A percentile compares a stretch with the other conserved stretches of the same genome.
These are phyloP conservation scores for Conomelus anceps DNA, from an alignment of 2,888 invertebrate species.

Conservation along the genomic window DNA sequence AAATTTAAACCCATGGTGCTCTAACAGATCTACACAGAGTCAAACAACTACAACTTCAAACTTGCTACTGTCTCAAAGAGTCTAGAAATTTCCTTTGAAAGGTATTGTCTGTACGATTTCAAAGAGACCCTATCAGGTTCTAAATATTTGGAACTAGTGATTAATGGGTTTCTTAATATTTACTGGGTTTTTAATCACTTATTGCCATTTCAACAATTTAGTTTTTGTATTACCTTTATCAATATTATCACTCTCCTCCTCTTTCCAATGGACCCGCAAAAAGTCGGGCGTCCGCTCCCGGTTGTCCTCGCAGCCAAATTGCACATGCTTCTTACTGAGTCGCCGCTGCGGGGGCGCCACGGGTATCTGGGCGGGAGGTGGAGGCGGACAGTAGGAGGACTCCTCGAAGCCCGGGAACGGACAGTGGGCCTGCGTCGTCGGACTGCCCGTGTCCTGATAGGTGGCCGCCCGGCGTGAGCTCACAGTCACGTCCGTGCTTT, in stretches of 20 bases:
- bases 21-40: too few species aligned
- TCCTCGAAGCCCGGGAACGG: constrained; percentile 30
- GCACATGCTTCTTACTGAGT: constrained; percentile 56
- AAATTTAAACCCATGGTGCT: too few species aligned
- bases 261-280: constrained; percentile 12
- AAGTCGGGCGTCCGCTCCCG: constrained; percentile 43
- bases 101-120: too few species aligned
- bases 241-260: background rate
- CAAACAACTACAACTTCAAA: too few species aligned
- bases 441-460: constrained; percentile 48
- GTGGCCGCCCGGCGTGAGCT: constrained; percentile 44
- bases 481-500: constrained; percentile 40
- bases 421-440: constrained; percentile 47
- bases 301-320: constrained; percentile 56
- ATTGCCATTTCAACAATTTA: too few species aligned
- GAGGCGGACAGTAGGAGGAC: background rate
- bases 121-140: too few species aligned
- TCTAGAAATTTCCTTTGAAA: too few species aligned
- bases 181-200: too few species aligned
- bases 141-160: too few species aligned
- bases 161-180: too few species aligned
- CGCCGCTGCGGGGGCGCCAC: constrained; percentile 38
- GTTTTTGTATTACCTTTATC: background rate
- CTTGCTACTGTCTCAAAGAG: too few species aligned
- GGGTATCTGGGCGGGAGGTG: background rate